Percentiles rank a stretch among this genome's conserved stretches.
Evolutionary conservation across 2,797 vertebrate species (phyloP).

Genomic region (Melanotaenia pygmaea): DNA sequence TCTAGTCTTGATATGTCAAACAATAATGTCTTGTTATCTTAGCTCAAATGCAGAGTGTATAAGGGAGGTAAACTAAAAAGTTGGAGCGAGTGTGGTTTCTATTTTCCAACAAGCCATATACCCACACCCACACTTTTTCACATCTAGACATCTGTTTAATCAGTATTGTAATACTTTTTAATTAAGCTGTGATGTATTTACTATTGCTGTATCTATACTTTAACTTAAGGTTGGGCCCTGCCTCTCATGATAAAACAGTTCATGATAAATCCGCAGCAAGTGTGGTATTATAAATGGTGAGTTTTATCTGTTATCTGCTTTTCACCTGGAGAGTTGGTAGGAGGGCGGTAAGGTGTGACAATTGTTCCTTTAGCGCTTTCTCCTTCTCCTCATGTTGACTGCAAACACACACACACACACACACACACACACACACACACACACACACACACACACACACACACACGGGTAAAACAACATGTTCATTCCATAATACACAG

Average conservation of each 20-base stretch:
- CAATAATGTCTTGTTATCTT: not conserved
- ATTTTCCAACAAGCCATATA: not conserved
- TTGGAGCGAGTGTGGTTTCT: not conserved
- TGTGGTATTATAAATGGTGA: not conserved
- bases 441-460: slow-evolving; percentile 16
- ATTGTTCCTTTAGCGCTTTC: slow-evolving; percentile 91
- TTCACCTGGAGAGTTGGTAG: slow-evolving; percentile 86
- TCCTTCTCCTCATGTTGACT: slow-evolving; percentile 94
- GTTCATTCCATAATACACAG: slow-evolving; percentile 30
- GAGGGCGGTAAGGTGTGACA: slow-evolving; percentile 87
- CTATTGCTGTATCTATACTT: not conserved
- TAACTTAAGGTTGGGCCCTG: not conserved
- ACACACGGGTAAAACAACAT: slow-evolving; percentile 43
- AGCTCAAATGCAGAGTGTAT: not conserved
- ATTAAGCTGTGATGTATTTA: not conserved
- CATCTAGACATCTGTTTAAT: not conserved
- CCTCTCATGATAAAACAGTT: not conserved
- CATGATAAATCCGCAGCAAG: not conserved
- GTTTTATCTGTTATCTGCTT: not conserved
- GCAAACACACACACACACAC: slow-evolving; percentile 42
- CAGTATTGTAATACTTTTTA: not conserved
- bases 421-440: slow-evolving; percentile 3
- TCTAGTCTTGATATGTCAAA: not conserved
- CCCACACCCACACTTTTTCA: not conserved
- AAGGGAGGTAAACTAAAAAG: not conserved